These are phyloP conservation scores for Axinella damicornis DNA, from an alignment of 37 sponge, comb jelly and placozoan species.

Conservation along the genomic window DNA sequence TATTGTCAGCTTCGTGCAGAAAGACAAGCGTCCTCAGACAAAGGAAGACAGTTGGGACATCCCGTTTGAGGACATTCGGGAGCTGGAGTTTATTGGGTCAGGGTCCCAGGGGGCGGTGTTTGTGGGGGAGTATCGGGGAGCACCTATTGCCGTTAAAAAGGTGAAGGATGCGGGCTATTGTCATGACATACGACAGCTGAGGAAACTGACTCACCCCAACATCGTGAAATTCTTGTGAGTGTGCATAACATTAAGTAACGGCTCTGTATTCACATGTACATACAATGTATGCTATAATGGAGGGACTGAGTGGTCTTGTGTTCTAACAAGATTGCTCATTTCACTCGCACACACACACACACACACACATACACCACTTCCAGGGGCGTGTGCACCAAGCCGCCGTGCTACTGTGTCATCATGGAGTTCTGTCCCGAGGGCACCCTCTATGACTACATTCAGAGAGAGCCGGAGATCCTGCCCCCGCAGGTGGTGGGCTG, in stretches of 20 bases:
- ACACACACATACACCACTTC: background rate
- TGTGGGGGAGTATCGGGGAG: constrained; percentile 63
- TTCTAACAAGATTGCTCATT: too few species aligned
- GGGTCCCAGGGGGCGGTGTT: constrained; percentile 90
- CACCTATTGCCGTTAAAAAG: constrained; percentile 85
- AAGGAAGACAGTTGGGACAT: constrained; percentile 59
- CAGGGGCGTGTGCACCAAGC: constrained; percentile 83
- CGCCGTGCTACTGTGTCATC: constrained; percentile 83
- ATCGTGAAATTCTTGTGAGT: constrained; percentile 81
- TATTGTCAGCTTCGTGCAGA: constrained; percentile 10
- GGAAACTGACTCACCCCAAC: constrained; percentile 77
- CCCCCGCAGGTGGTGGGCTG: constrained; percentile 79
- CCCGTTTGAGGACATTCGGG: constrained; percentile 75
- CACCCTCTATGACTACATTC: constrained; percentile 78
- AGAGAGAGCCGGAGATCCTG: constrained; percentile 55
- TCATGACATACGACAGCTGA: constrained; percentile 66
- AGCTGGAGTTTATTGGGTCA: constrained; percentile 77
- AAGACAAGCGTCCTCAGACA: background rate
- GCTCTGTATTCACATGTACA: too few species aligned
- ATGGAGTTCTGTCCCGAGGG: constrained; percentile 90
- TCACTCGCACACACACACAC: background rate
- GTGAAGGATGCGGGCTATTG: constrained; percentile 69
- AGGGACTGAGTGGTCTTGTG: too few species aligned
- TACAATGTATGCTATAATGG: too few species aligned
- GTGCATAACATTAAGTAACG: too few species aligned